These are phyloP conservation scores for Luperina nickerlii DNA, from an alignment of 2,888 invertebrate species.

Conservation along the genomic window DNA sequence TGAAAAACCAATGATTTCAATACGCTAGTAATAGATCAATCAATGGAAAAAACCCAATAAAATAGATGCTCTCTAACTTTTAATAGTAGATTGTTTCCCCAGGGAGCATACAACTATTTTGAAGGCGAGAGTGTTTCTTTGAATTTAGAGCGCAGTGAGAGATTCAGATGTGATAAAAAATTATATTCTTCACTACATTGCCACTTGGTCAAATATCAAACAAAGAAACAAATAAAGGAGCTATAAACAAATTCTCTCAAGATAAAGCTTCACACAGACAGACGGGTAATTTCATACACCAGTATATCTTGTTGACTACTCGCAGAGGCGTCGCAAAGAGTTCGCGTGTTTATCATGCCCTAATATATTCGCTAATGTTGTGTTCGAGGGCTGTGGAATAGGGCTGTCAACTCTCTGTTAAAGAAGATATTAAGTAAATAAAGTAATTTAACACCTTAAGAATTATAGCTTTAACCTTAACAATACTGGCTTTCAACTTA, in stretches of 20 bases:
- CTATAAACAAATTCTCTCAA: constrained; percentile 18
- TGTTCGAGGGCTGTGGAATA: constrained; percentile 5
- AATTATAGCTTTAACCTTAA: no score
- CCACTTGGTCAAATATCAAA: not conserved
- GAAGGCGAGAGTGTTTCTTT: no score
- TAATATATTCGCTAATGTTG: constrained; percentile 35
- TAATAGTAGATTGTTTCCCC: no score
- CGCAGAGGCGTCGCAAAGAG: constrained; percentile 29
- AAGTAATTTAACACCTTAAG: not conserved
- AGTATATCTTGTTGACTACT: constrained; percentile 28
- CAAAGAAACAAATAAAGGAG: constrained; percentile 13
- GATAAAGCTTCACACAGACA: constrained; percentile 15
- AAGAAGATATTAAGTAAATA: not conserved
- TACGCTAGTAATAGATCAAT: no score
- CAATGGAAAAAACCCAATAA: no score
- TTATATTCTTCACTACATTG: not conserved
- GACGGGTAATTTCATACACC: constrained; percentile 12
- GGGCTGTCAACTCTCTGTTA: constrained; percentile 7
- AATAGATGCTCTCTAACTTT: no score
- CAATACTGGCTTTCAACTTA: not conserved
- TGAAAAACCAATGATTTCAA: no score
- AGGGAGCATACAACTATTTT: no score
- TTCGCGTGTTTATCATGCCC: constrained; percentile 33
- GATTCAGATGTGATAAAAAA: no score
- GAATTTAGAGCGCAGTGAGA: no score